Evolutionary conservation across 2,113 vertebrate genomes (phyloP).

Genomic region (Theristicus caerulescens): DNA sequence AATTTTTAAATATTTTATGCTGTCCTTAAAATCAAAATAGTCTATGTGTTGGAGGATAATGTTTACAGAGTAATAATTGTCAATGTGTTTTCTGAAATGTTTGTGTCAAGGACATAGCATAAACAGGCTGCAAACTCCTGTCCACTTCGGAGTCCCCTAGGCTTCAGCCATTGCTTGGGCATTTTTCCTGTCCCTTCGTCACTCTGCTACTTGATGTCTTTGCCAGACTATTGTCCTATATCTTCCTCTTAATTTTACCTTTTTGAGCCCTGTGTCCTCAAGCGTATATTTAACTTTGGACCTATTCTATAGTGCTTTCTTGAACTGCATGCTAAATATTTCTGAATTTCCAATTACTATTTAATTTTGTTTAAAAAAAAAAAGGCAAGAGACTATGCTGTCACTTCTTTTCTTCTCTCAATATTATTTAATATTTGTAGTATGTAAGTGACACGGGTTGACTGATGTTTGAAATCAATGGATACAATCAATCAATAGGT

Average conservation of each 20-base stretch:
- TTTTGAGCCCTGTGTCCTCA: neutral
- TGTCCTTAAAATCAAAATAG: neutral
- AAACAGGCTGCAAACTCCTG: neutral
- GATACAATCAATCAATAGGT: neutral
- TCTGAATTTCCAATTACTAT: neutral
- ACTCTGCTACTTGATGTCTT: neutral
- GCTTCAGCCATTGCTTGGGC: neutral
- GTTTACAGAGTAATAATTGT: neutral
- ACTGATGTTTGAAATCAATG: neutral
- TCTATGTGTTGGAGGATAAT: neutral
- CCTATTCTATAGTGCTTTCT: neutral
- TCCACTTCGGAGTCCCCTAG: neutral
- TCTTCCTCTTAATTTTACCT: neutral
- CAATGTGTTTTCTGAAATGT: neutral
- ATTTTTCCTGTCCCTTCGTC: neutral
- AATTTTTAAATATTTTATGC: neutral
- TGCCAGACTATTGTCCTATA: neutral
- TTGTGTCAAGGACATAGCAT: neutral
- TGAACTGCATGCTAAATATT: neutral
- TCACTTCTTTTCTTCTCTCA: neutral
- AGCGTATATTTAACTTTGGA: neutral
- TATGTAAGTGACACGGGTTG: neutral
- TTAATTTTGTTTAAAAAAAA: neutral
- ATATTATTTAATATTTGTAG: neutral
- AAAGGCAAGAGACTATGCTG: neutral